Percentiles rank a stretch among this genome's conserved stretches.
These are phyloP conservation scores for Menura novaehollandiae DNA, from an alignment of 2,113 vertebrate genomes.

Conservation along the genomic window DNA sequence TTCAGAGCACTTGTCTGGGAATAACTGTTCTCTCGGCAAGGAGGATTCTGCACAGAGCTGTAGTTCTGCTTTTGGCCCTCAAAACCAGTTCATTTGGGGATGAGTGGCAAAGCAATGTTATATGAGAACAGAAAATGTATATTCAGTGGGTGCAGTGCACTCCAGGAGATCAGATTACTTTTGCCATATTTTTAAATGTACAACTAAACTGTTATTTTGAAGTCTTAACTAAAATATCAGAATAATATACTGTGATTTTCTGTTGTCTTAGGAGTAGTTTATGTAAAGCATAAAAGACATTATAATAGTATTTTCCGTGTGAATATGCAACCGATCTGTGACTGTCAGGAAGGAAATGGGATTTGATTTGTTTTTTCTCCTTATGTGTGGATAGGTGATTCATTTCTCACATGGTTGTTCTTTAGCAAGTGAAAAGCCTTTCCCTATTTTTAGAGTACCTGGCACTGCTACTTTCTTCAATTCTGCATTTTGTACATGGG, in stretches of 20 bases:
- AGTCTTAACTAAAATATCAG: neutral
- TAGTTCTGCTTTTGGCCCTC: neutral
- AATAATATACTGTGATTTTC: neutral
- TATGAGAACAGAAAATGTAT: neutral
- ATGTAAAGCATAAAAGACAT: neutral
- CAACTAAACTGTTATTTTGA: neutral
- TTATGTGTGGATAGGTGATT: neutral
- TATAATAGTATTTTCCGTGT: neutral
- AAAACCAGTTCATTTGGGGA: neutral
- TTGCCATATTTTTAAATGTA: neutral
- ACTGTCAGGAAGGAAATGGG: neutral
- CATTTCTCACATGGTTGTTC: neutral
- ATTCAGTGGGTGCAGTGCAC: neutral
- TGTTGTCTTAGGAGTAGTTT: neutral
- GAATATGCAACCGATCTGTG: neutral
- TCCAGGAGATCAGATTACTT: neutral
- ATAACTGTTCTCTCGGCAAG: neutral
- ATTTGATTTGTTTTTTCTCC: neutral
- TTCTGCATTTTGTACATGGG: neutral
- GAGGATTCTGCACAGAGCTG: neutral
- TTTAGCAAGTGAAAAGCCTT: neutral
- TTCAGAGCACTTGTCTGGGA: neutral
- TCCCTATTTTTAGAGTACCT: neutral
- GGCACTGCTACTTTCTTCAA: neutral
- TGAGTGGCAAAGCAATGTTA: neutral